Evolutionary conservation across 2,888 invertebrate species (phyloP).

Genomic region (Callyntrura guangdongensis): DNA sequence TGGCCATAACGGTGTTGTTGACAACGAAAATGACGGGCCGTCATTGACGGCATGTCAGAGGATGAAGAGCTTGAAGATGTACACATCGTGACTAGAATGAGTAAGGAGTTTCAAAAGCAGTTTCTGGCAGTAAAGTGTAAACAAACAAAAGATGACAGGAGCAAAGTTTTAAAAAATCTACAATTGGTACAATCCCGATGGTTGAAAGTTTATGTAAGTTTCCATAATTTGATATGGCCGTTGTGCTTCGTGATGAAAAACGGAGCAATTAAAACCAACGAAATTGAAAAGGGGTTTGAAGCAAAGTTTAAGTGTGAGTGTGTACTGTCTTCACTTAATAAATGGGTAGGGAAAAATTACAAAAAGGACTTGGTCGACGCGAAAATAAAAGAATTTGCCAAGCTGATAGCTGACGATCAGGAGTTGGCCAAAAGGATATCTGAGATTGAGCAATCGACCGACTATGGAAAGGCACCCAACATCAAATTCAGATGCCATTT

Average conservation of each 20-base stretch:
- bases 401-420: background rate
- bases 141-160: constrained; percentile 18
- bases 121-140: constrained; percentile 27
- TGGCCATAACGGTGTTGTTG: background rate
- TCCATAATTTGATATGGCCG: constrained; percentile 64
- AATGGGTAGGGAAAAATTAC: constrained; percentile 18
- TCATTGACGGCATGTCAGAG: background rate
- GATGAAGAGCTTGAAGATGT: constrained; percentile 18
- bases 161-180: constrained; percentile 6
- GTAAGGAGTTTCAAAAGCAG: background rate
- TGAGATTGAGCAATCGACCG: background rate
- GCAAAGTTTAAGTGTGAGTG: constrained; percentile 26
- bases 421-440: background rate
- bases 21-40: background rate
- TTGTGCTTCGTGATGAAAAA: constrained; percentile 57
- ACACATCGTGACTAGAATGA: constrained; percentile 3
- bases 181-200: constrained; percentile 25
- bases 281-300: constrained; percentile 17
- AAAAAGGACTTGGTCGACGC: background rate
- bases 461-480: background rate
- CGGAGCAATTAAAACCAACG: background rate
- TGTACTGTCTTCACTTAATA: background rate
- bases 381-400: constrained; percentile 5
- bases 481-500: constrained; percentile 48
- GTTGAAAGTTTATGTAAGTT: constrained; percentile 44